These are phyloP conservation scores for Lemur catta DNA, from an alignment of 2,797 vertebrate species.

Conservation along the genomic window DNA sequence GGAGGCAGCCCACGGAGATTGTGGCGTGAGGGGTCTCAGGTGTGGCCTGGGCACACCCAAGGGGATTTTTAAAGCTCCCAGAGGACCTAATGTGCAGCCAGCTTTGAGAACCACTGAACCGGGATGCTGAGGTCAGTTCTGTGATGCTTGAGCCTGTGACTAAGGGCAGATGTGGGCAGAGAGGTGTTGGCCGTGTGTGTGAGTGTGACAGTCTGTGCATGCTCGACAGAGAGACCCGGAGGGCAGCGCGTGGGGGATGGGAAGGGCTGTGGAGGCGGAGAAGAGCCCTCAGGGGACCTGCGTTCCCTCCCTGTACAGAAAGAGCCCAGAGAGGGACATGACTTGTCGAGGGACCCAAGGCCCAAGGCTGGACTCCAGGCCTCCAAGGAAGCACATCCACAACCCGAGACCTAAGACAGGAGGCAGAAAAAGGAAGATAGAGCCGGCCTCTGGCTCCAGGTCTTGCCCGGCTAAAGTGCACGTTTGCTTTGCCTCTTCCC, in stretches of 20 bases:
- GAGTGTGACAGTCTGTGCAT: rapidly evolving
- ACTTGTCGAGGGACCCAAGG: rapidly evolving
- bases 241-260: rapidly evolving
- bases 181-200: background rate
- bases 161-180: background rate
- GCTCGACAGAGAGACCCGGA: background rate
- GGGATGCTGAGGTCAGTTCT: background rate
- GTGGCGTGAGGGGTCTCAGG: background rate
- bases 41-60: background rate
- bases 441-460: background rate
- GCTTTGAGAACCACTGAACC: background rate
- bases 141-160: background rate
- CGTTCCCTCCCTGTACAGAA: background rate
- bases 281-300: background rate
- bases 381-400: background rate
- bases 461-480: background rate
- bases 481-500: background rate
- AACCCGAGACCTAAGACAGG: background rate
- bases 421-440: background rate
- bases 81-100: background rate
- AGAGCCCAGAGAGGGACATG: background rate
- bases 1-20: background rate
- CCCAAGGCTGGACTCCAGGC: background rate
- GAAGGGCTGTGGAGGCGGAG: background rate
- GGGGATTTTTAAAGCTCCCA: background rate